Conservation (phyloP, 2,888 invertebrate species). For the Lithophane socia region DNA sequence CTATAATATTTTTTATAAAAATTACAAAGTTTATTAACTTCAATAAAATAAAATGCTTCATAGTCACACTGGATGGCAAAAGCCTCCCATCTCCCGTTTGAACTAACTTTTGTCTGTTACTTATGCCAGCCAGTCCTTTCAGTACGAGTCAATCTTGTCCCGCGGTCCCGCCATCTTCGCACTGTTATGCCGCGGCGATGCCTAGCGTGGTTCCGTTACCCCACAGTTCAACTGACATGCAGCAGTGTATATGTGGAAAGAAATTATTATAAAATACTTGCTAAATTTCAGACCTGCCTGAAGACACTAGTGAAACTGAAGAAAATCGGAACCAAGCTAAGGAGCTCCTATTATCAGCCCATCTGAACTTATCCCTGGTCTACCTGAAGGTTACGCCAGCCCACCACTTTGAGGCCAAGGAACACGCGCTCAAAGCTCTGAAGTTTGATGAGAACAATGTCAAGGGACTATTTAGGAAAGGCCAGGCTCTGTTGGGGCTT, state of each 20-base stretch:
- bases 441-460: constrained; percentile 94
- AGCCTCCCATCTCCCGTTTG: background rate
- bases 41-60: too few relatives aligned
- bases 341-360: constrained; percentile 92
- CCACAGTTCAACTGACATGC: background rate
- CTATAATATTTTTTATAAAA: too few relatives aligned
- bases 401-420: constrained; percentile 92
- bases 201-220: background rate
- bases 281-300: constrained; percentile 72
- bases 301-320: constrained; percentile 74
- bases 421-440: constrained; percentile 94
- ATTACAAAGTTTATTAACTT: too few relatives aligned
- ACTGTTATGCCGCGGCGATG: too few relatives aligned
- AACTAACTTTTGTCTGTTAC: background rate
- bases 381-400: constrained; percentile 93
- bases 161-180: background rate
- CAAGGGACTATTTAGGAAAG: constrained; percentile 97
- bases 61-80: too few relatives aligned
- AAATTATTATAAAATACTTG: background rate
- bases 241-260: background rate
- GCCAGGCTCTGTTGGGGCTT: constrained; percentile 94
- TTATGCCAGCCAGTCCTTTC: background rate
- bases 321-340: constrained; percentile 73
- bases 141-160: too few relatives aligned
- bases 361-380: constrained; percentile 96